phyloP scores from a whole-genome alignment of 1,140 invertebrate species.

The Phocides pigmalion region DNA sequence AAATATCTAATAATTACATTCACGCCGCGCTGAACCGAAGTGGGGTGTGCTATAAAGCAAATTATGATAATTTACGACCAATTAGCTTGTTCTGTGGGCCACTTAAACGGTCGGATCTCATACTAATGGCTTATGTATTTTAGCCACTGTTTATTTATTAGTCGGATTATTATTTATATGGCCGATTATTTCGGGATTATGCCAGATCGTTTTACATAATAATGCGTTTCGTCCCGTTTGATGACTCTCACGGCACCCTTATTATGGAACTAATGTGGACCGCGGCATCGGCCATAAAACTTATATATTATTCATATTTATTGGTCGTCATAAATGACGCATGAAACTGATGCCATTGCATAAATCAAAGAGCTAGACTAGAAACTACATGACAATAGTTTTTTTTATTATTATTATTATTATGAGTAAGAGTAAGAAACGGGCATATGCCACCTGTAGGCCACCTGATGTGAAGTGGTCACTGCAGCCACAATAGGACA shows the following conservation, averaged over 20 bases:
- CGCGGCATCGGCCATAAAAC: neutral
- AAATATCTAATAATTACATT: conserved; percentile 41
- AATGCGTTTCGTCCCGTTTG: conserved; percentile 25
- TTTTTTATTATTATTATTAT: too few relatives aligned
- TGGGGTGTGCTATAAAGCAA: conserved; percentile 46
- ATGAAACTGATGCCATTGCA: too few relatives aligned
- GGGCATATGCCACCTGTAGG: too few relatives aligned
- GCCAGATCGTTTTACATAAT: conserved; percentile 35
- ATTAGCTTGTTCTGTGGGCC: conserved; percentile 49
- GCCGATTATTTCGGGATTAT: conserved; percentile 35
- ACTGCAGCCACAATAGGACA: too few relatives aligned
- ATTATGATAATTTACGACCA: conserved; percentile 66
- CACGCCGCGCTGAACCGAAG: conserved; percentile 33
- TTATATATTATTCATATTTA: neutral
- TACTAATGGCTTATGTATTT: conserved; percentile 53
- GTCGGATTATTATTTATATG: conserved; percentile 37
- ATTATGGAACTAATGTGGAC: neutral
- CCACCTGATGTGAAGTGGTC: too few relatives aligned
- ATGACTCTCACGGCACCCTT: neutral
- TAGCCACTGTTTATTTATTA: conserved; percentile 50
- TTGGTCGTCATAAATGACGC: neutral
- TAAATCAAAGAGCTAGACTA: too few relatives aligned
- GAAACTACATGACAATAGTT: too few relatives aligned
- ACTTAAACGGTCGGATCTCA: conserved; percentile 47
- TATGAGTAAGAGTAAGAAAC: too few relatives aligned